These are phyloP conservation scores for Eucriotettix oculatus DNA, from an alignment of 2,888 invertebrate species.

Conservation along the genomic window DNA sequence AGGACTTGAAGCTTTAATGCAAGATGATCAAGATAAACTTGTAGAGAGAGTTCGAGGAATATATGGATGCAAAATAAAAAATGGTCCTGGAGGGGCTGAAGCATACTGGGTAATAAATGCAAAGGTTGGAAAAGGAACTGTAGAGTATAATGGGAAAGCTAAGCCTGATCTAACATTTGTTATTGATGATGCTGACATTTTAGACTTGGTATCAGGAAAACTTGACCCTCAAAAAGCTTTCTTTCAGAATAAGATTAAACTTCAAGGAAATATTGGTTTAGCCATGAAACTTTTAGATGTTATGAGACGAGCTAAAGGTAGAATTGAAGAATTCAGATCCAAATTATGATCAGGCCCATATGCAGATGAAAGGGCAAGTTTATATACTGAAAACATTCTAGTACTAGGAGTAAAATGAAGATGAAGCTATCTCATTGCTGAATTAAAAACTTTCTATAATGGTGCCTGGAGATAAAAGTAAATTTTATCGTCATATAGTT, in stretches of 20 bases:
- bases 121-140: conserved; percentile 74
- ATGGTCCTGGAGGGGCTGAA: conserved; percentile 58
- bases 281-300: conserved; percentile 86
- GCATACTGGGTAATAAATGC: conserved; percentile 88
- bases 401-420: too few relatives aligned
- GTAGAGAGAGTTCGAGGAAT: conserved; percentile 75
- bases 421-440: too few relatives aligned
- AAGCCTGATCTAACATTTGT: conserved; percentile 84
- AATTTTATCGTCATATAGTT: too few relatives aligned
- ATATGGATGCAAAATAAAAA: conserved; percentile 78
- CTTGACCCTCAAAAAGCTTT: conserved; percentile 91
- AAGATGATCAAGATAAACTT: conserved; percentile 59
- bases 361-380: too few relatives aligned
- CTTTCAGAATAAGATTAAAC: conserved; percentile 90
- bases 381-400: too few relatives aligned
- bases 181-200: conserved; percentile 75
- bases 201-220: conserved; percentile 75
- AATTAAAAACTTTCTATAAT: too few relatives aligned
- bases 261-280: conserved; percentile 91
- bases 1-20: conserved; percentile 64
- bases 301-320: conserved; percentile 53
- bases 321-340: conserved; percentile 55
- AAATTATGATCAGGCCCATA: conserved; percentile 36
- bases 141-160: conserved; percentile 38
- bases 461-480: too few relatives aligned